Percentiles rank a stretch among this genome's conserved stretches.
phyloP scores from a whole-genome alignment of 2,888 invertebrate genomes.

The Epinotia brunnichana region DNA sequence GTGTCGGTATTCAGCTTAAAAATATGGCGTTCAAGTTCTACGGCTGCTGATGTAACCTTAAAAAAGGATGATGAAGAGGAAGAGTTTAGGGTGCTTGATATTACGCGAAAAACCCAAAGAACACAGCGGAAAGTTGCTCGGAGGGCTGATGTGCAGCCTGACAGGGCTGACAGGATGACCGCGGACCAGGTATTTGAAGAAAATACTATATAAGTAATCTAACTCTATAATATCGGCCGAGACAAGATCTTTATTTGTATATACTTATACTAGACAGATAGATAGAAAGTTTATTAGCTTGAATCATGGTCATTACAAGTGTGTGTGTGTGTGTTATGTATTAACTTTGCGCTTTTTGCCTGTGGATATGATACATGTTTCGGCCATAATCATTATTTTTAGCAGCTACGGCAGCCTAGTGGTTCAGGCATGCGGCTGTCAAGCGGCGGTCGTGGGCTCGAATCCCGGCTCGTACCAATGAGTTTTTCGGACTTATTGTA shows the following conservation, averaged over 20 bases:
- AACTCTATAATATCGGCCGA: background rate
- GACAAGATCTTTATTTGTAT: background rate
- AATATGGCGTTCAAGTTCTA: constrained; percentile 73
- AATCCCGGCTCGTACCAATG: too few species aligned
- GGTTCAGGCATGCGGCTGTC: too few species aligned
- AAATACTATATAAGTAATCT: background rate
- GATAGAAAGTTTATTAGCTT: too few species aligned
- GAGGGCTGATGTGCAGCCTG: constrained; percentile 70
- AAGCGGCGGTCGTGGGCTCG: too few species aligned
- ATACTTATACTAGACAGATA: too few species aligned
- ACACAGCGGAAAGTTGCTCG: constrained; percentile 58
- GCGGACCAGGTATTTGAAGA: constrained; percentile 68
- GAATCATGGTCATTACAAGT: too few species aligned
- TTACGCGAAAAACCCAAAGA: constrained; percentile 70
- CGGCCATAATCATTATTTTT: too few species aligned
- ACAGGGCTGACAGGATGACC: constrained; percentile 75
- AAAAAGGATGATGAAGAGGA: constrained; percentile 71
- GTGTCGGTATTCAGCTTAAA: constrained; percentile 59
- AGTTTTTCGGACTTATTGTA: too few species aligned
- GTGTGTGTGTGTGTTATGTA: too few species aligned
- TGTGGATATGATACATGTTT: background rate
- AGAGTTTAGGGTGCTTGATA: constrained; percentile 81
- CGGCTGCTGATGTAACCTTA: constrained; percentile 60
- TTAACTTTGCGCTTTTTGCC: background rate
- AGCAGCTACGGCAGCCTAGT: too few species aligned